phyloP scores from a whole-genome alignment of 2,113 vertebrate genomes.

The Pomatorhinus ruficollis region DNA sequence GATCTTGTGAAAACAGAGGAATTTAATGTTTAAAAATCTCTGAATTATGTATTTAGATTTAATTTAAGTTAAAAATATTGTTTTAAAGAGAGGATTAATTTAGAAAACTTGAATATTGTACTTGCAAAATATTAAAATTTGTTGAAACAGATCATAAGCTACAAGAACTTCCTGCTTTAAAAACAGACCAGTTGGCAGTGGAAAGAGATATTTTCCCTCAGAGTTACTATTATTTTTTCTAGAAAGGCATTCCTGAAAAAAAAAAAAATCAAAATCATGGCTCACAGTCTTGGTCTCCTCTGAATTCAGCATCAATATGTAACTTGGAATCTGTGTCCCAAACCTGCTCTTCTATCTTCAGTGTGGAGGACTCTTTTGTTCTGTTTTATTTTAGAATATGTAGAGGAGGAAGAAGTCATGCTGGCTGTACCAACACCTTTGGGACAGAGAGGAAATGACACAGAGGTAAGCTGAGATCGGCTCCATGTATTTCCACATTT shows the following conservation, averaged over 20 bases:
- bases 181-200: not conserved
- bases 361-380: not conserved
- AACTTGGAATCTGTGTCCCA: not conserved
- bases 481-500: not conserved
- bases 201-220: not conserved
- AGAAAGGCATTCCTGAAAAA: not conserved
- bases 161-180: not conserved
- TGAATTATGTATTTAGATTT: not conserved
- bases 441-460: not conserved
- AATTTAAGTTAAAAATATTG: not conserved
- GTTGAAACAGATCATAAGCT: not conserved
- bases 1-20: not conserved
- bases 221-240: not conserved
- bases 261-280: not conserved
- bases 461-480: not conserved
- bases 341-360: not conserved
- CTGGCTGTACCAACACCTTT: not conserved
- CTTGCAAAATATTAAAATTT: not conserved
- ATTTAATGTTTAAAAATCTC: not conserved
- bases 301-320: not conserved
- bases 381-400: rapidly evolving
- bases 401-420: not conserved
- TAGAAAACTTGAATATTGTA: not conserved
- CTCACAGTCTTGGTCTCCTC: not conserved
- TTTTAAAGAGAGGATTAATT: not conserved